Evolutionary conservation across 2,888 invertebrate species (phyloP).

Genomic region (Heteromurus nitidus): DNA sequence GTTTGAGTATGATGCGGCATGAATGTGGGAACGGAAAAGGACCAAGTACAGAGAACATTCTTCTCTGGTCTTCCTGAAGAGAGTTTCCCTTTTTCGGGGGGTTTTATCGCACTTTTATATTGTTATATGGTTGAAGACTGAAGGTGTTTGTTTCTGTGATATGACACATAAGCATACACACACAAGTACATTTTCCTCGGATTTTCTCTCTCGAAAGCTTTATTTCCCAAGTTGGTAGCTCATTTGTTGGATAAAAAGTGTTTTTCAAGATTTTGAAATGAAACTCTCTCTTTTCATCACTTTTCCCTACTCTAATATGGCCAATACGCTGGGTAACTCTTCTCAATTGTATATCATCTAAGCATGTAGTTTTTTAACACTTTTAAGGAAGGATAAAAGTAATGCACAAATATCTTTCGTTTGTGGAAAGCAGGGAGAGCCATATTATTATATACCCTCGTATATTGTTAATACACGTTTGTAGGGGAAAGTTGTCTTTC

Average conservation of each 20-base stretch:
- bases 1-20: too few relatives aligned
- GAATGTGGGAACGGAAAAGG: too few relatives aligned
- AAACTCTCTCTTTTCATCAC: neutral
- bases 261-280: conserved; percentile 8
- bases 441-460: neutral
- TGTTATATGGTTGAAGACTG: neutral
- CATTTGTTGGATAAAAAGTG: conserved; percentile 11
- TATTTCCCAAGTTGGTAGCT: conserved; percentile 51
- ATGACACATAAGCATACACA: too few relatives aligned
- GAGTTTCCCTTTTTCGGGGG: too few relatives aligned
- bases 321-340: too few relatives aligned
- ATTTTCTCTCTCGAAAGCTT: conserved; percentile 21
- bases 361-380: too few relatives aligned
- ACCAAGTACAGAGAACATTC: too few relatives aligned
- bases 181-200: too few relatives aligned
- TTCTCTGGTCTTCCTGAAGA: too few relatives aligned
- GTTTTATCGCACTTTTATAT: too few relatives aligned
- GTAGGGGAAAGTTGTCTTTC: conserved; percentile 9
- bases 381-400: neutral
- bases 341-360: neutral
- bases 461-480: neutral
- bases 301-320: neutral
- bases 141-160: too few relatives aligned
- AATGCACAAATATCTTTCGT: neutral
- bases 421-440: neutral